These are phyloP conservation scores for Silvanus unidentatus DNA, from an alignment of 2,888 invertebrate species.

Conservation along the genomic window DNA sequence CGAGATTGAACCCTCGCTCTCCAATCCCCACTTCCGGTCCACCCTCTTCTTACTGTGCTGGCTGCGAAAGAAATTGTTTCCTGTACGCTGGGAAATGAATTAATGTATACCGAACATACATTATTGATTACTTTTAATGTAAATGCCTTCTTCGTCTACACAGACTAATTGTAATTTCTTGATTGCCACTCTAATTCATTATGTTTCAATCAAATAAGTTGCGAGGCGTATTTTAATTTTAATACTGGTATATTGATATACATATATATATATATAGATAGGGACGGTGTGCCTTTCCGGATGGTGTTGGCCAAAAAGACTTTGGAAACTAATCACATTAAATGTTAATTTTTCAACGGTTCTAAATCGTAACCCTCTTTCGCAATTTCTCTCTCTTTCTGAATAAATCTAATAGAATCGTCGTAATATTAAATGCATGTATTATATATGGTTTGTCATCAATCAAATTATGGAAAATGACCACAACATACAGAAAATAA, in stretches of 20 bases:
- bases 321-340: constrained; percentile 6
- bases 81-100: constrained; percentile 44
- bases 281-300: no score
- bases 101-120: constrained; percentile 46
- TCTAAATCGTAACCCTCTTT: constrained; percentile 2
- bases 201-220: not conserved
- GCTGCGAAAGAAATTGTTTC: constrained; percentile 43
- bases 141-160: constrained; percentile 46
- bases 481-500: constrained; percentile 39
- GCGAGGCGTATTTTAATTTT: not conserved
- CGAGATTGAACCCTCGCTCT: constrained; percentile 42
- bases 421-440: no score
- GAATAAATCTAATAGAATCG: no score
- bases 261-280: no score
- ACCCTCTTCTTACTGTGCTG: constrained; percentile 47
- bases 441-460: constrained; percentile 23
- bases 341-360: constrained; percentile 6
- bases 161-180: constrained; percentile 35
- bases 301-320: no score
- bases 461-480: constrained; percentile 37
- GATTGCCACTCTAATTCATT: constrained; percentile 15
- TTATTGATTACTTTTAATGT: constrained; percentile 40
- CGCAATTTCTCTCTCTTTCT: no score
- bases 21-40: constrained; percentile 19
- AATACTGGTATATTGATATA: no score